These are phyloP conservation scores for Ondatra zibethicus DNA, from an alignment of 2,113 vertebrate species.

Conservation along the genomic window DNA sequence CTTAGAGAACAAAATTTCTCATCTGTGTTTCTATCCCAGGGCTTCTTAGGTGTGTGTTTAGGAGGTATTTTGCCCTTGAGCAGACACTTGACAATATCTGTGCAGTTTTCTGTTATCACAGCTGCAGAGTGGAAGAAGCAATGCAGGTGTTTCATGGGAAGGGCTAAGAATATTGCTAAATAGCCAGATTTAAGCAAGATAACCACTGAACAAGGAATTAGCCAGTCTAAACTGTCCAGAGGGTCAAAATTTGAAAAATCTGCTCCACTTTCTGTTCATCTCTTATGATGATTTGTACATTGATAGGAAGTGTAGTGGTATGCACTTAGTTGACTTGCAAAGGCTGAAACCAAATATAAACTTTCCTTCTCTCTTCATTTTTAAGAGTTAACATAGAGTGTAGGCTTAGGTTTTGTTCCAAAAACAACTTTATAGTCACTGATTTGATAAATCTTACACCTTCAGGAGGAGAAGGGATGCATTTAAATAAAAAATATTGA, in stretches of 20 bases:
- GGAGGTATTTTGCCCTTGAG: background rate
- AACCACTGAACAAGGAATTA: background rate
- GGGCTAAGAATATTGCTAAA: background rate
- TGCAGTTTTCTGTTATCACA: background rate
- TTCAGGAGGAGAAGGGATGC: background rate
- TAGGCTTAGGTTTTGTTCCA: background rate
- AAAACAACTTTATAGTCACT: background rate
- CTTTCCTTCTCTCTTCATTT: background rate
- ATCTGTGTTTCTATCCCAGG: background rate
- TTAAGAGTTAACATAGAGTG: background rate
- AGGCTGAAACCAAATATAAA: background rate
- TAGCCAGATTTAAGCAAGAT: background rate
- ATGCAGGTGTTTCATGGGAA: background rate
- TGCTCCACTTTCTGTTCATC: rapidly evolving
- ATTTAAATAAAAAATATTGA: background rate
- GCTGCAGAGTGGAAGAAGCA: rapidly evolving
- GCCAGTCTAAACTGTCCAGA: background rate
- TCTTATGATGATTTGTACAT: background rate
- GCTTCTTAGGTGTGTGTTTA: background rate
- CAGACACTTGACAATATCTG: background rate
- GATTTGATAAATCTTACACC: background rate
- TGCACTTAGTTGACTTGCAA: background rate
- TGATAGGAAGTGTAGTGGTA: background rate
- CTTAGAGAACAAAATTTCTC: background rate
- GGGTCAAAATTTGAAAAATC: background rate